A percentile compares a stretch with the other conserved stretches of the same genome.
Evolutionary conservation across 2,888 invertebrate species (phyloP).

Genomic region (Nymphalis polychloros): DNA sequence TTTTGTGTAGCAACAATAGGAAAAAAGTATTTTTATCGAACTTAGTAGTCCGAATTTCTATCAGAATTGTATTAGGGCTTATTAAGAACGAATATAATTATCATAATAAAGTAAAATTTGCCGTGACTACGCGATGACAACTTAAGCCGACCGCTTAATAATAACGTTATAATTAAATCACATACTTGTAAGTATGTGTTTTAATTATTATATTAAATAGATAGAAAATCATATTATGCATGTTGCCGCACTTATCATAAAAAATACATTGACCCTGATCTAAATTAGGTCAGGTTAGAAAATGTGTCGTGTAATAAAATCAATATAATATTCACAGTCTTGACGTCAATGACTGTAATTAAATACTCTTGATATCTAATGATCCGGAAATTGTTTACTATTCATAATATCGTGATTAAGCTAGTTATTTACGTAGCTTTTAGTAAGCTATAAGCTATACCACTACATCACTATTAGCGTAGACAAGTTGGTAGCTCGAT

Average conservation of each 20-base stretch:
- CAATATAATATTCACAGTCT: background rate
- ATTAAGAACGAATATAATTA: too few relatives aligned
- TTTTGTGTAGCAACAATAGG: background rate
- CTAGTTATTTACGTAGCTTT: background rate
- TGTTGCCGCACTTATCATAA: background rate
- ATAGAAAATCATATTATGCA: background rate
- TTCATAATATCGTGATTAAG: background rate
- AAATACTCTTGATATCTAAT: background rate
- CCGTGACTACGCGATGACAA: too few relatives aligned
- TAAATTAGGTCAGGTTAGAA: slow-evolving; percentile 5
- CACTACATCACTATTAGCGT: too few relatives aligned
- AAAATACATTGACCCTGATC: background rate
- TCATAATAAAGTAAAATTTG: too few relatives aligned
- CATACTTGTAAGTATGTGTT: too few relatives aligned
- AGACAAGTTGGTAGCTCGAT: too few relatives aligned
- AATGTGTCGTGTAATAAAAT: background rate
- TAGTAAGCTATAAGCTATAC: background rate
- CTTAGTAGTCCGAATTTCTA: background rate
- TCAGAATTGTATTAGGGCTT: background rate
- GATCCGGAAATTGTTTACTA: background rate
- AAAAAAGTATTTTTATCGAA: background rate
- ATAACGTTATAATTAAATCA: too few relatives aligned
- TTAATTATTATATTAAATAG: too few relatives aligned
- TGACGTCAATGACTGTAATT: slow-evolving; percentile 1
- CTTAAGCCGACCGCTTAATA: too few relatives aligned